phyloP scores from a whole-genome alignment of 1,140 invertebrate species.

The Hypsibius dujardini region DNA sequence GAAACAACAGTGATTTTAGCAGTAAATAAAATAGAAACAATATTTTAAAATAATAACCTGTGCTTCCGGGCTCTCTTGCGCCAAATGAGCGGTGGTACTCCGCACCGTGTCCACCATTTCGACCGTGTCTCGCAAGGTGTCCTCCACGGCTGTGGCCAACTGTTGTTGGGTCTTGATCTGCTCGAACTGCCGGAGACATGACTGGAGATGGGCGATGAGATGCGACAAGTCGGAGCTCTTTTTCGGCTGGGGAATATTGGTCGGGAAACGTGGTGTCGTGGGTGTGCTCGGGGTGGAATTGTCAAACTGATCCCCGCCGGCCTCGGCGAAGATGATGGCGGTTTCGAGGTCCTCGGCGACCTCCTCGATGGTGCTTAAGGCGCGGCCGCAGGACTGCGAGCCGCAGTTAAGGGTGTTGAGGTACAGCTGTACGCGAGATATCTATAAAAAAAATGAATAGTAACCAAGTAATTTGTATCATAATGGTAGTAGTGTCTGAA shows the following conservation, averaged over 20 bases:
- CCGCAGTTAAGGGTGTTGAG: neutral
- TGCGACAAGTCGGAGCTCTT: no score
- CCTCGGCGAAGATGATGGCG: slow-evolving; percentile 96
- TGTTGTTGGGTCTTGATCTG: neutral
- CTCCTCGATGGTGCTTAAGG: neutral
- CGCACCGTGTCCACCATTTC: neutral
- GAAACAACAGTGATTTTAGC: no score
- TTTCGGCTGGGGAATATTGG: no score
- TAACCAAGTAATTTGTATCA: no score
- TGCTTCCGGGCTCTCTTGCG: slow-evolving; percentile 73
- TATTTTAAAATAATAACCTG: slow-evolving; percentile 41
- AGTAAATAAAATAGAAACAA: neutral
- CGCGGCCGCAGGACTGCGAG: neutral
- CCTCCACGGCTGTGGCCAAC: neutral
- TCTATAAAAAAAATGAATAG: neutral
- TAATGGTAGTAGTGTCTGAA: no score
- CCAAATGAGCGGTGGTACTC: neutral
- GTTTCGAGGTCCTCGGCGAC: slow-evolving; percentile 70
- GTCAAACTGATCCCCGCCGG: slow-evolving; percentile 41
- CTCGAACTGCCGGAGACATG: neutral
- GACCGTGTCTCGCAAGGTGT: neutral
- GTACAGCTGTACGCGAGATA: neutral
- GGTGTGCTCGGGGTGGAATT: neutral
- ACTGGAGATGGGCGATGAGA: neutral
- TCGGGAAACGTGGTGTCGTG: neutral